Percentiles rank a stretch among this genome's conserved stretches.
phyloP scores from a whole-genome alignment of 2,888 invertebrate genomes.

The Scaptomyza flava region DNA sequence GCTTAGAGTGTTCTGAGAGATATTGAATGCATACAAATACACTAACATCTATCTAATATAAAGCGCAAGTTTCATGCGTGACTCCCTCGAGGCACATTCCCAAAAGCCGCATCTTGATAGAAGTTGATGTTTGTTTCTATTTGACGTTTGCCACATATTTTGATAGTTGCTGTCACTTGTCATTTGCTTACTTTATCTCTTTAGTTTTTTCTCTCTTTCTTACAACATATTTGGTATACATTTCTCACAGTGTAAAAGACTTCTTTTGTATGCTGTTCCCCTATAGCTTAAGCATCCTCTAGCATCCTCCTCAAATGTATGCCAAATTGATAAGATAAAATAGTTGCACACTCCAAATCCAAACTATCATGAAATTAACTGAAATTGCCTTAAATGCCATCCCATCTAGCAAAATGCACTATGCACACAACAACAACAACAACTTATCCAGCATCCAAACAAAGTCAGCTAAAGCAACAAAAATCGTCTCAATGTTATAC shows the following conservation, averaged over 20 bases:
- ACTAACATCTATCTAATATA: not conserved
- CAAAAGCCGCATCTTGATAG: not conserved
- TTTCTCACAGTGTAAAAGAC: no score
- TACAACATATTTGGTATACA: no score
- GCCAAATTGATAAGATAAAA: conserved; percentile 29
- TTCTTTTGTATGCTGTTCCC: no score
- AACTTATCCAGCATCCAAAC: not conserved
- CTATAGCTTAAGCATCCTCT: not conserved
- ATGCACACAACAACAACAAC: not conserved
- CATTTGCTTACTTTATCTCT: no score
- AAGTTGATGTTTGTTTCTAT: not conserved
- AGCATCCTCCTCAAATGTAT: conserved; percentile 5
- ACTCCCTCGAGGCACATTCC: not conserved
- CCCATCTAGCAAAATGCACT: conserved; percentile 6
- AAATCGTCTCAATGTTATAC: conserved; percentile 42
- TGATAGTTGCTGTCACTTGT: conserved; percentile 1
- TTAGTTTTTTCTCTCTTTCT: no score
- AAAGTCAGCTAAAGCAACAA: conserved; percentile 8
- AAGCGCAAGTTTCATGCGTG: not conserved
- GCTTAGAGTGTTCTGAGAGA: not conserved
- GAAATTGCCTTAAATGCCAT: conserved; percentile 58
- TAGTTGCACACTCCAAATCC: conserved; percentile 32
- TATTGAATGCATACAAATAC: conserved; percentile 1
- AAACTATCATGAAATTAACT: conserved; percentile 49
- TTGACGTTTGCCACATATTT: not conserved